Percentiles rank a stretch among this genome's conserved stretches.
These are phyloP conservation scores for Macrophya annulata DNA, from an alignment of 2,888 invertebrate genomes.

Conservation along the genomic window DNA sequence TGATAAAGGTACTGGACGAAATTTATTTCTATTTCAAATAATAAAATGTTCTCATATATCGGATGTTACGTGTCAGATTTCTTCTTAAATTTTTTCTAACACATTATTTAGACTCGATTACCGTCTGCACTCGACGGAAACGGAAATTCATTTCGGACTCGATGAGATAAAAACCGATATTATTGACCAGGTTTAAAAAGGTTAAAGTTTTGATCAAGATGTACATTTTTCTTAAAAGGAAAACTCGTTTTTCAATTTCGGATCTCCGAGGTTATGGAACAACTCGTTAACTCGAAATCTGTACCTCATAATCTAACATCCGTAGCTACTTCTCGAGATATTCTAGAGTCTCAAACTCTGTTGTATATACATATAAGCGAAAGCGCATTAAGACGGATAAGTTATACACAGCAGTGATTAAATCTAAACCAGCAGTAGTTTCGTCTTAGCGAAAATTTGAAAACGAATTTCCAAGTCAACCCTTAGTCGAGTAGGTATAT, in stretches of 20 bases:
- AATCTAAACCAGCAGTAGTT: constrained; percentile 5
- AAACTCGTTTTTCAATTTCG: background rate
- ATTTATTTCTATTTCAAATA: background rate
- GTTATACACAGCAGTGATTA: constrained; percentile 17
- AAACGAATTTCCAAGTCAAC: background rate
- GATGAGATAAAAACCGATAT: background rate
- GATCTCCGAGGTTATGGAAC: background rate
- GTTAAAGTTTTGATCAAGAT: background rate
- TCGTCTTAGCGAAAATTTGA: background rate
- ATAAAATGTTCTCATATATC: background rate
- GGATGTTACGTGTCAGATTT: background rate
- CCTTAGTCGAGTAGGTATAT: background rate
- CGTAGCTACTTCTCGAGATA: background rate
- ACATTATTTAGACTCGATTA: background rate
- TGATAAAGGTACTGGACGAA: background rate
- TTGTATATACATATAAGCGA: background rate
- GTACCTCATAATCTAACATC: constrained; percentile 32
- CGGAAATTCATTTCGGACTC: constrained; percentile 23
- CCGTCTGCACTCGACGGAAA: background rate
- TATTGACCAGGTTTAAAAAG: background rate
- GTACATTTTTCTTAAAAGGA: background rate
- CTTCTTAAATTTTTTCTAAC: background rate
- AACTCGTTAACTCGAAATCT: constrained; percentile 19
- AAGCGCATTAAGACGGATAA: constrained; percentile 21
- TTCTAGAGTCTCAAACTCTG: background rate